Evolutionary conservation across 2,888 invertebrate genomes (phyloP), one percentile per base, ranked within the genome.

Genomic region (Priocnemis perturbator): DNA sequence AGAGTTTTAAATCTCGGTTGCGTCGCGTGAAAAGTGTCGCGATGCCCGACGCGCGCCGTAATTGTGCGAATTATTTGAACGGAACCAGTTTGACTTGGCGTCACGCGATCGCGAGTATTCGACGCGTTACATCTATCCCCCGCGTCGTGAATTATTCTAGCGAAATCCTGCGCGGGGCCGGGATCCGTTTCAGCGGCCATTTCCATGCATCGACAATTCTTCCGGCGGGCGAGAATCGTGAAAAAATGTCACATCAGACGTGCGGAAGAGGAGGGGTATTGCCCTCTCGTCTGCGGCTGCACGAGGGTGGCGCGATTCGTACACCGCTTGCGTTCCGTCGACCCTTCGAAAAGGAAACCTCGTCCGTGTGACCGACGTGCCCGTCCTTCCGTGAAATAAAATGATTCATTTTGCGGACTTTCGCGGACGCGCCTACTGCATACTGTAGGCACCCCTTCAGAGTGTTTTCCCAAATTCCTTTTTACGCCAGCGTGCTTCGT

Each of bases 321-420:
- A 73, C 64, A 61, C 61, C 47, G 63, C 57, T 44, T 63, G 64
- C 64, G 64, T 66, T 62, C 62, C 71, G 37, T 9, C 37, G 66
- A 59, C 67, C 64, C 66, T 69, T 64, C 70, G n/a, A n/a, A n/a
- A 75, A 70, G 63, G 78, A 74, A 75, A 77, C 67, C 64, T 71
- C 63, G 53, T 74, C 60, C 73, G 82, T 84, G 85, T 83, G 85
- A 86, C 83, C 85, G 85, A 85, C 85, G 83, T 79, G 83, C 85
- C 78, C 82, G 77, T 79, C 79, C 84, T 82, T 76, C 85, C 83
- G 83, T 85, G 77, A 86, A 87, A 86, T 85, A 80, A 85, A 86
- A 86, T 85, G 85, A 86, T 86, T 85, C 84, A 85, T 86, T 76
- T 37, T 11, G 37, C 37, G 37, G 37, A 37, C 37, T 37, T 11